Conservation (phyloP, 2,797 vertebrate genomes). For the Acipenser oxyrinchus region DNA sequence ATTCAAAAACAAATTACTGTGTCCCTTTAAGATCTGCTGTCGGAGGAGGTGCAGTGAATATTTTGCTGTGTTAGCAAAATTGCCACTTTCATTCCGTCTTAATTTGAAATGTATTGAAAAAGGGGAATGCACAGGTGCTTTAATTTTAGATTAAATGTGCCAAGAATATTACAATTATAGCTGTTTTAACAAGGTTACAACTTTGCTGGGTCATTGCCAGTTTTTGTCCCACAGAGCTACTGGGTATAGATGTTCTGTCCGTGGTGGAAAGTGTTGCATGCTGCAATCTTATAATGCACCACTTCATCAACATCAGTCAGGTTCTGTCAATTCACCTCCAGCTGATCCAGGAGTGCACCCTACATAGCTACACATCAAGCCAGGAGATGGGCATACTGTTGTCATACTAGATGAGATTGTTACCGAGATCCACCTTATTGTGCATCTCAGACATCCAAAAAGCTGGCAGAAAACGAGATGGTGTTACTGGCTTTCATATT, state of each 20-base stretch:
- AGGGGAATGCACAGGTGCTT: too few species aligned
- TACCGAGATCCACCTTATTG: background rate
- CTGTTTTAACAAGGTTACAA: background rate
- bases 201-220: background rate
- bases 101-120: too few species aligned
- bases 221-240: background rate
- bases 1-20: too few species aligned
- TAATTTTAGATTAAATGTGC: too few species aligned
- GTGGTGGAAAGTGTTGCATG: conserved; percentile 3
- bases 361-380: background rate
- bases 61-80: too few species aligned
- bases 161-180: too few species aligned
- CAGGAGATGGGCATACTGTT: background rate
- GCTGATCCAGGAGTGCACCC: background rate
- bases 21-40: too few species aligned
- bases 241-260: background rate
- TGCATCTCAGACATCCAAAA: too few species aligned
- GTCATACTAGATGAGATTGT: background rate
- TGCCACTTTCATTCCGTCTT: too few species aligned
- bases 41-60: too few species aligned
- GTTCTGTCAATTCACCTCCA: conserved; percentile 2
- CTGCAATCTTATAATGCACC: background rate
- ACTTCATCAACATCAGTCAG: background rate
- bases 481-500: too few species aligned
- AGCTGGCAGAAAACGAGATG: too few species aligned